Conservation (phyloP, 2,888 invertebrate genomes). For the Agonopterix heracliana region DNA sequence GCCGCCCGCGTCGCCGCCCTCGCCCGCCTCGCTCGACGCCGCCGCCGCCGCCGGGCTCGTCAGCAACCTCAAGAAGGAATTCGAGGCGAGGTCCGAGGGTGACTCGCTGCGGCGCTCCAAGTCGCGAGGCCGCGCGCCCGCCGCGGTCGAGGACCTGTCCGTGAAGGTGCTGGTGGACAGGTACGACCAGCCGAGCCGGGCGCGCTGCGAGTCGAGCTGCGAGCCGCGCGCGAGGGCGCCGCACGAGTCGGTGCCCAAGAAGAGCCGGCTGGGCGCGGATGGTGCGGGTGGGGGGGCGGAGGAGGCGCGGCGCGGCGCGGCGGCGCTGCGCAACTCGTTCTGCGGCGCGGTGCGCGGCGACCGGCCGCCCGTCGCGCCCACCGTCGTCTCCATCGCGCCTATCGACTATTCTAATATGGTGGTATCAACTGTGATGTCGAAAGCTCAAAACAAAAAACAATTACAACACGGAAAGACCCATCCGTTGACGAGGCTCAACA, state of each 20-base stretch:
- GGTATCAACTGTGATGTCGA: constrained; percentile 81
- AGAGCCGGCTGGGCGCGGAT: constrained; percentile 21
- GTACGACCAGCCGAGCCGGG: constrained; percentile 74
- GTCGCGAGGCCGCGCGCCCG: constrained; percentile 50
- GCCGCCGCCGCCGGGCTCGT: constrained; percentile 81
- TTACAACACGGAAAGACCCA: constrained; percentile 95
- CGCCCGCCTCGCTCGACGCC: constrained; percentile 20
- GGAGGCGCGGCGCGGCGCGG: constrained; percentile 21
- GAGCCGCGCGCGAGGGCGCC: constrained; percentile 19
- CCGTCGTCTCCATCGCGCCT: constrained; percentile 53
- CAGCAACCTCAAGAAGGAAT: constrained; percentile 90
- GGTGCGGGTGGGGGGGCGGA: constrained; percentile 20
- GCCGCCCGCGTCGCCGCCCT: constrained; percentile 15
- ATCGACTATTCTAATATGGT: constrained; percentile 75
- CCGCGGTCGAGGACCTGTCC: constrained; percentile 81
- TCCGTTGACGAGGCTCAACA: constrained; percentile 90
- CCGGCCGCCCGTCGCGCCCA: constrained; percentile 56
- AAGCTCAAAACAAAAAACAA: constrained; percentile 86
- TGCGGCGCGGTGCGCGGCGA: constrained; percentile 36
- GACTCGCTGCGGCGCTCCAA: constrained; percentile 29
- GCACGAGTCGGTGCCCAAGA: constrained; percentile 20
- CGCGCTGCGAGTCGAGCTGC: constrained; percentile 36
- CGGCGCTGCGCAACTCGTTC: constrained; percentile 32
- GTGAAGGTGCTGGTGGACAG: constrained; percentile 85
- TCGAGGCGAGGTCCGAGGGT: constrained; percentile 80